Conservation (phyloP, 2,797 vertebrate species). For the Urosaurus nigricauda region DNA sequence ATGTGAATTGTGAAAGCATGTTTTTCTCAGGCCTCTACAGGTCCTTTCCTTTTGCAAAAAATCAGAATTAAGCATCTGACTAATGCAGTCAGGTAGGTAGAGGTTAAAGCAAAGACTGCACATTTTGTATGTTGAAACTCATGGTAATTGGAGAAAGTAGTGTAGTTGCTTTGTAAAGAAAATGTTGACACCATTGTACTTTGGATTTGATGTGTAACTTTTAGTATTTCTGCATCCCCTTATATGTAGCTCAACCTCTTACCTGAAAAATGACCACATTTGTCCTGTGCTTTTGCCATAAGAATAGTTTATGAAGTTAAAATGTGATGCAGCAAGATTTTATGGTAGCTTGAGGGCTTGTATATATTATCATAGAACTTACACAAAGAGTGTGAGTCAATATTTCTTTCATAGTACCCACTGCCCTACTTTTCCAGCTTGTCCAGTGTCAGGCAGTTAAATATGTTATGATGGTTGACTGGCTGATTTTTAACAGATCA, state of each 20-base stretch:
- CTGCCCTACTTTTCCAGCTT: neutral
- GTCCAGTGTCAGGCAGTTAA: conserved; percentile 4
- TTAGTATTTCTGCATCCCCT: neutral
- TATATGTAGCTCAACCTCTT: neutral
- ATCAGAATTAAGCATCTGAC: neutral
- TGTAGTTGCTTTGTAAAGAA: neutral
- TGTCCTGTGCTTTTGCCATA: neutral
- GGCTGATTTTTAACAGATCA: conserved; percentile 17
- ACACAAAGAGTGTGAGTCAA: neutral
- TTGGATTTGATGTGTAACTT: neutral
- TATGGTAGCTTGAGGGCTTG: neutral
- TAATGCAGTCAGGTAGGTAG: neutral
- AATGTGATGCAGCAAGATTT: neutral
- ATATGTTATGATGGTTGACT: conserved; percentile 4
- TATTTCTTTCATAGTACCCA: neutral
- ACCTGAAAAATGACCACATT: neutral
- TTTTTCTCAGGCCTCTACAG: neutral
- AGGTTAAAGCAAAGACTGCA: neutral
- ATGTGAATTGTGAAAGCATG: neutral
- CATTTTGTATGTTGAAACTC: neutral
- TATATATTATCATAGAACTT: neutral
- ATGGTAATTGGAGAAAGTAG: neutral
- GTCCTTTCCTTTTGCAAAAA: neutral
- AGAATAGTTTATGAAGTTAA: conserved; percentile 1
- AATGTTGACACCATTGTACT: neutral